These are phyloP conservation scores for Takifugu bimaculatus DNA, from an alignment of 2,113 vertebrate genomes.

Conservation along the genomic window DNA sequence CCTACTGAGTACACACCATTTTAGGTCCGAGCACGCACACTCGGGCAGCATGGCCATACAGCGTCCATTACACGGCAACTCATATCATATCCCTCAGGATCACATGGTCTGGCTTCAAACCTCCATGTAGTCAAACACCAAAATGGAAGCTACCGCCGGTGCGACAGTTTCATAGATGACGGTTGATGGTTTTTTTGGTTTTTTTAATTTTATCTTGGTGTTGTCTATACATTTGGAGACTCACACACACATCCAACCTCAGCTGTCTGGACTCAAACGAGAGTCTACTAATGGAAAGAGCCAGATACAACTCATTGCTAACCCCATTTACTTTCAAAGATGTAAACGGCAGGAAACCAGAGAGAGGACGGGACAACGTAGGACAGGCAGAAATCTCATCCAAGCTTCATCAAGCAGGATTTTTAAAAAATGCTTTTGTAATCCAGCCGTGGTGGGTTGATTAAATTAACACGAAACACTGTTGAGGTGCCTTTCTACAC, in stretches of 20 bases:
- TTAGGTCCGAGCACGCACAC: constrained; percentile 61
- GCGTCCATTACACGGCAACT: constrained; percentile 21
- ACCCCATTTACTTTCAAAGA: neutral
- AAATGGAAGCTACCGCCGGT: constrained; percentile 16
- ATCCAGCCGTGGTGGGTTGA: neutral
- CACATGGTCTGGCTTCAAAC: constrained; percentile 36
- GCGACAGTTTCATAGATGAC: neutral
- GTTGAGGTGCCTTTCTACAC: constrained; percentile 63
- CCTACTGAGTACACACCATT: constrained; percentile 90
- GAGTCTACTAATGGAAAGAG: no score
- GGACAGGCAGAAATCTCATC: neutral
- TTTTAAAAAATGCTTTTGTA: neutral
- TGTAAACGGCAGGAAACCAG: constrained; percentile 1
- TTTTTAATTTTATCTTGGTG: constrained; percentile 20
- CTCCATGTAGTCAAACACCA: constrained; percentile 17
- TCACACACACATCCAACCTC: constrained; percentile 6
- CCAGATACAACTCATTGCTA: no score
- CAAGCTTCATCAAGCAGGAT: neutral
- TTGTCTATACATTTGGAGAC: constrained; percentile 20
- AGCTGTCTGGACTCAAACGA: constrained; percentile 3
- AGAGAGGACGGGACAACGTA: constrained; percentile 1
- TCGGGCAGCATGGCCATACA: constrained; percentile 26
- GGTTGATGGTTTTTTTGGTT: neutral
- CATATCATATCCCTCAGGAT: constrained; percentile 50
- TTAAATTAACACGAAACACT: constrained; percentile 23